Percentiles rank a stretch among this genome's conserved stretches.
Evolutionary conservation across 1,140 invertebrate genomes (phyloP).

Genomic region (Phocides pigmalion): DNA sequence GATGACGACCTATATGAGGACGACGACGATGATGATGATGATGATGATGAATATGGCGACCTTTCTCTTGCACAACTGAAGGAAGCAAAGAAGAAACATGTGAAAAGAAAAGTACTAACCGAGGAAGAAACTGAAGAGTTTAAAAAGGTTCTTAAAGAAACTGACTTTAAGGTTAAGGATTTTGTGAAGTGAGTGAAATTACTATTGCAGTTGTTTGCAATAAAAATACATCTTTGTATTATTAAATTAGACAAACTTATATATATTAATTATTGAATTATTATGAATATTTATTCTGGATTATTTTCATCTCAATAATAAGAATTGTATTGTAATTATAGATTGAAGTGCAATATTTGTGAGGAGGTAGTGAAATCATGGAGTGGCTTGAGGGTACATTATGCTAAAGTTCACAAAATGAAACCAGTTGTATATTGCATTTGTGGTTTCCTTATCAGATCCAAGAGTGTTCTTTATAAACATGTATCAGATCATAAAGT

Average conservation of each 20-base stretch:
- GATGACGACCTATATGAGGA: conserved; percentile 43
- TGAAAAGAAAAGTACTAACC: conserved; percentile 52
- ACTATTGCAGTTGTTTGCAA: no score
- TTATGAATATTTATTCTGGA: no score
- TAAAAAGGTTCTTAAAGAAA: conserved; percentile 59
- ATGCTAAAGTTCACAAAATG: conserved; percentile 56
- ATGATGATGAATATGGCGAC: conserved; percentile 51
- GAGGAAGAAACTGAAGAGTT: conserved; percentile 55
- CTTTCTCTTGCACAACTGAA: conserved; percentile 65
- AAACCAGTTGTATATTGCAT: conserved; percentile 61
- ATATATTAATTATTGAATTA: no score
- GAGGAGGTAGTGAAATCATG: conserved; percentile 58
- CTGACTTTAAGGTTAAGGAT: conserved; percentile 68
- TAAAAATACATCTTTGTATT: no score
- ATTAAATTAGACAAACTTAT: no score
- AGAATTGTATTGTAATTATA: conserved; percentile 32
- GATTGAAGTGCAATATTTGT: conserved; percentile 64
- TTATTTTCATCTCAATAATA: no score
- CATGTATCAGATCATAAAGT: conserved; percentile 71
- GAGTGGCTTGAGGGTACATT: conserved; percentile 58
- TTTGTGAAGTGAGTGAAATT: conserved; percentile 69
- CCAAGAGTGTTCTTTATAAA: conserved; percentile 72
- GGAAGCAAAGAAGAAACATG: conserved; percentile 53
- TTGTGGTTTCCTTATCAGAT: conserved; percentile 65
- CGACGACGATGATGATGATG: conserved; percentile 47